Evolutionary conservation across 1,140 invertebrate species (phyloP), one percentile per base, ranked within the genome.

Genomic region (Papilio glaucus): DNA sequence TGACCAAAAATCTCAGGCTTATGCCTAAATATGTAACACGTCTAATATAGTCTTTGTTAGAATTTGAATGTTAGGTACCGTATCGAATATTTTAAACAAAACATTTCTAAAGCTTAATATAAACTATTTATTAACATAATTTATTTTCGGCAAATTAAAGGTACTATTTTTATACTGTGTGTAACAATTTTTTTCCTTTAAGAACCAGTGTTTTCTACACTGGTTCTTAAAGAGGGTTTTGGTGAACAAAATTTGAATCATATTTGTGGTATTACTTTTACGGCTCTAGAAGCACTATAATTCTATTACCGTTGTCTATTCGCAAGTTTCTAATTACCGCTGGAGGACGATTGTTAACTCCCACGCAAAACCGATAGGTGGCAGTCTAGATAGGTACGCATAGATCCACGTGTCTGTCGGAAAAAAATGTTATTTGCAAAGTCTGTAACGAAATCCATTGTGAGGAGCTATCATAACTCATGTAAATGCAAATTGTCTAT

Each of bases 261-360:
- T 8, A n/a, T 70, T 74, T 72, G 77, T 75, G 77, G 73, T 57
- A 10, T 29, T 68, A 74, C 67, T 77, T 79, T 81, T 78, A 77
- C 79, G 72, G 67, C 72, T 75, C 67, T 72, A 49, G 69, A 74
- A 76, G 74, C 72, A 74, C 74, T 80, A 85, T 82, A 87, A 82
- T 84, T 86, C 81, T 74, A 70, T 72, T 85, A 88, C 89, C 89
- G 89, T 91, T 89, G 88, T 33, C 53, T 38, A 69, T 73, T 85
- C 74, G 81, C 85, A 85, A 82, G 86, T 87, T 88, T 89, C 84
- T 91, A 91, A 91, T 91, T 89, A 89, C 85, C 74, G 75, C 69
- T 76, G 73, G 80, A 85, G 76, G 81, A 75, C 84, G 84, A 91
- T 87, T 89, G 89, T 89, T 84, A 74, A 77, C 80, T 82, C 71